phyloP scores from a whole-genome alignment of 2,888 invertebrate species.

The Penaeus monodon region DNA sequence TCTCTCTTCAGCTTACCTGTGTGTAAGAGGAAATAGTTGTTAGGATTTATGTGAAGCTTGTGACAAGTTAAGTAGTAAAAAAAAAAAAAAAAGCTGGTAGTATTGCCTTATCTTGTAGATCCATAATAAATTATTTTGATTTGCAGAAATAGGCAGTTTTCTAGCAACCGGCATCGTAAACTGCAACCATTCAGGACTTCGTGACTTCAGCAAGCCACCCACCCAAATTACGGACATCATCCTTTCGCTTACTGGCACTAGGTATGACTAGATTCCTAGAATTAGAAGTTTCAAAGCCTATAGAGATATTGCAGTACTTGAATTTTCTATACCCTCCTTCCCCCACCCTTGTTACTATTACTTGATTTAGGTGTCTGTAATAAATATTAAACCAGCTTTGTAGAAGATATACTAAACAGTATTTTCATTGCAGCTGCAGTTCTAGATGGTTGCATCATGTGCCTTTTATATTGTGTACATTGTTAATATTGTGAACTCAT shows the following conservation, averaged over 20 bases:
- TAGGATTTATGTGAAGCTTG: no score
- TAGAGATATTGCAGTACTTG: no score
- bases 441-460: no score
- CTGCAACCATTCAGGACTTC: conserved; percentile 96
- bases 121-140: conserved; percentile 53
- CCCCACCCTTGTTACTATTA: no score
- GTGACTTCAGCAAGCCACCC: conserved; percentile 77
- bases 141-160: conserved; percentile 92
- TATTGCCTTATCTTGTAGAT: conserved; percentile 5
- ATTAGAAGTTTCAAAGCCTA: not conserved
- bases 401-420: no score
- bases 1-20: no score
- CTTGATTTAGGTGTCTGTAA: not conserved
- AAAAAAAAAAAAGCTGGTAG: conserved; percentile 33
- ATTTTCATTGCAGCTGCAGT: no score
- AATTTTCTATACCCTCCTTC: no score
- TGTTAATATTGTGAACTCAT: no score
- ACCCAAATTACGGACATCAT: conserved; percentile 56
- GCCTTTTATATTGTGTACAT: no score
- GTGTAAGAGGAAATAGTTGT: no score
- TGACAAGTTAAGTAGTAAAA: no score
- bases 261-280: conserved; percentile 67
- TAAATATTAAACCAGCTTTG: not conserved
- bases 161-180: conserved; percentile 97
- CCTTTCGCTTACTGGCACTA: conserved; percentile 69